phyloP scores from a whole-genome alignment of 2,797 vertebrate species.

The Megaceryle alcyon region DNA sequence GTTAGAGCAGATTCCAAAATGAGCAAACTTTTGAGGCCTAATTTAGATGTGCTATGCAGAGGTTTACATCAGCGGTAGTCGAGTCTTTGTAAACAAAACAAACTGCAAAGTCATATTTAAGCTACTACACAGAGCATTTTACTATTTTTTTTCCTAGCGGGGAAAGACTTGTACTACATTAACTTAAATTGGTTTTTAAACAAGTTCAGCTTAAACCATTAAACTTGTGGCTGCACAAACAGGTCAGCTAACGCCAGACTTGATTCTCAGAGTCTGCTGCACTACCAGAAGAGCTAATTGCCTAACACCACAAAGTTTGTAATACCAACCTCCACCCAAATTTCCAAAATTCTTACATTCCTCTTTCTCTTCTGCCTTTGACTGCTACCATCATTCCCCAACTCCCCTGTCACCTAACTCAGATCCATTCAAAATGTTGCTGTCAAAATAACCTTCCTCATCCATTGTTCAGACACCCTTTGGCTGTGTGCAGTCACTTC shows the following conservation, averaged over 20 bases:
- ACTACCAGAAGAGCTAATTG: not conserved
- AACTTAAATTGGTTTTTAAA: not conserved
- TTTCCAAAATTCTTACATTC: not conserved
- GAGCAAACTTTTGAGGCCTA: not conserved
- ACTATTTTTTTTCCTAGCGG: not conserved
- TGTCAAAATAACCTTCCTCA: slow-evolving; percentile 68
- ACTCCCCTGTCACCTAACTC: slow-evolving; percentile 3
- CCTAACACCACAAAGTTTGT: not conserved
- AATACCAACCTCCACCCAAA: not conserved
- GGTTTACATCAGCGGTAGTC: not conserved
- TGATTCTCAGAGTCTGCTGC: not conserved
- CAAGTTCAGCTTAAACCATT: slow-evolving; percentile 8
- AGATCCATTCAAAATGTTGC: slow-evolving; percentile 44
- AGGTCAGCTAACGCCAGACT: not conserved
- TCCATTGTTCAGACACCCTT: slow-evolving; percentile 43
- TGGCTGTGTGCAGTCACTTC: not conserved
- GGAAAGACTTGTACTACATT: not conserved
- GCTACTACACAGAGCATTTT: not conserved
- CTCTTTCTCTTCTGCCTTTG: not conserved
- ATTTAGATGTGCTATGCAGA: not conserved
- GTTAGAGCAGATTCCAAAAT: slow-evolving; percentile 1
- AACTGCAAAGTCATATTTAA: not conserved
- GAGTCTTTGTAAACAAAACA: slow-evolving; percentile 1
- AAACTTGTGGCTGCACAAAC: not conserved
- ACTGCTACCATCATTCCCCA: not conserved